phyloP scores from a whole-genome alignment of 2,113 vertebrate genomes.

The Zosterops pallidus region DNA sequence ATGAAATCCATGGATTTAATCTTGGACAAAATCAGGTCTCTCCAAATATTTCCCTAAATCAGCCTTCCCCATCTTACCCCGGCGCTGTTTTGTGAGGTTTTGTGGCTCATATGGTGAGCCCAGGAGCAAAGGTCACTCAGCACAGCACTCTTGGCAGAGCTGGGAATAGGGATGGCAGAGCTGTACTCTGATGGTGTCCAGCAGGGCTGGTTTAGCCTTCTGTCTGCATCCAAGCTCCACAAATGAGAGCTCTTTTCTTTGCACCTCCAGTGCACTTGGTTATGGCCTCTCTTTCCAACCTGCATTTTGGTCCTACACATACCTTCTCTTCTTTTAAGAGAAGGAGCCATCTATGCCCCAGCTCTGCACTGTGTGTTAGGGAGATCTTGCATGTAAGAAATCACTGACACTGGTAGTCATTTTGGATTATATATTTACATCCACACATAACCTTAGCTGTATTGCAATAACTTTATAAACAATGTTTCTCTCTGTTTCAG shows the following conservation, averaged over 20 bases:
- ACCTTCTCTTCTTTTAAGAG: background rate
- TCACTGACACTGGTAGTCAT: background rate
- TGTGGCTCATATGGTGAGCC: rapidly evolving
- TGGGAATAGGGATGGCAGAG: background rate
- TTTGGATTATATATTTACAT: background rate
- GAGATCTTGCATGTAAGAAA: background rate
- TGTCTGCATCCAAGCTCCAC: background rate
- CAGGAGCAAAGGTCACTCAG: background rate
- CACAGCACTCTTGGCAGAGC: background rate
- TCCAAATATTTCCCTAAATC: background rate
- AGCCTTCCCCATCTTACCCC: background rate
- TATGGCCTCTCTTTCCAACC: background rate
- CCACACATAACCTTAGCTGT: background rate
- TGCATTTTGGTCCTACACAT: background rate
- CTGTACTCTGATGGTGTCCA: rapidly evolving
- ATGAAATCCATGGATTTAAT: background rate
- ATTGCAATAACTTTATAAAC: background rate
- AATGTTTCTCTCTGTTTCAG: background rate
- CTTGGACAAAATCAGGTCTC: background rate
- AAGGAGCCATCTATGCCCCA: background rate
- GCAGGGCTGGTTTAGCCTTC: background rate
- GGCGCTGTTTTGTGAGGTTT: background rate
- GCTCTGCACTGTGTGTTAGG: background rate
- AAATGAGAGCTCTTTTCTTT: background rate
- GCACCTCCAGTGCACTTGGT: background rate